A percentile compares a stretch with the other conserved stretches of the same genome.
These are phyloP conservation scores for Mohoua ochrocephala DNA, from an alignment of 2,113 vertebrate genomes.

Conservation along the genomic window DNA sequence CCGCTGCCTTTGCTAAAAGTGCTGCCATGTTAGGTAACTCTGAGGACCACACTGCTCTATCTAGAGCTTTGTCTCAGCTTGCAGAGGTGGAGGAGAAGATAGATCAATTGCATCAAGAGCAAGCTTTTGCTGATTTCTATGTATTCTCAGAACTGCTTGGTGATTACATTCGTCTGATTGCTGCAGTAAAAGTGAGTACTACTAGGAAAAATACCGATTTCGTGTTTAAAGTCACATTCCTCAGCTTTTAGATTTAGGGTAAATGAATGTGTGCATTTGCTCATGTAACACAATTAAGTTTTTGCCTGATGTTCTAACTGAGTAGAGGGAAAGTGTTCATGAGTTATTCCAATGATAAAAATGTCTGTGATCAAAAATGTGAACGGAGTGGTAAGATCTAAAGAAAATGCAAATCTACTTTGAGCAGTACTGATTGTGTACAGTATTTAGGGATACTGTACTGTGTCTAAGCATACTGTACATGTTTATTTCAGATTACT, in stretches of 20 bases:
- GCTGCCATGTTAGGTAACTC: conserved; percentile 98
- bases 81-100: conserved; percentile 99
- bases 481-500: neutral
- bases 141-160: conserved; percentile 93
- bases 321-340: neutral
- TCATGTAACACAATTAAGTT: neutral
- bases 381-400: neutral
- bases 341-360: neutral
- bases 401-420: neutral
- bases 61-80: conserved; percentile 93
- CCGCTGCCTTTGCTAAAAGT: conserved; percentile 94
- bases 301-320: neutral
- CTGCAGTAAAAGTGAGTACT: conserved; percentile 87
- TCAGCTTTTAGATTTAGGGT: neutral
- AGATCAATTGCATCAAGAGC: conserved; percentile 94
- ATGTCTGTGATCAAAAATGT: neutral
- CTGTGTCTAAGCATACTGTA: neutral
- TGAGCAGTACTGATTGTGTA: neutral
- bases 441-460: neutral
- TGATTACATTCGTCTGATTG: conserved; percentile 94
- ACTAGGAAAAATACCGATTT: neutral
- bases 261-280: neutral
- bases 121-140: conserved; percentile 94
- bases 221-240: neutral
- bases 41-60: conserved; percentile 96